Conservation (phyloP, 2,888 invertebrate genomes). For the Graphium colonna region DNA sequence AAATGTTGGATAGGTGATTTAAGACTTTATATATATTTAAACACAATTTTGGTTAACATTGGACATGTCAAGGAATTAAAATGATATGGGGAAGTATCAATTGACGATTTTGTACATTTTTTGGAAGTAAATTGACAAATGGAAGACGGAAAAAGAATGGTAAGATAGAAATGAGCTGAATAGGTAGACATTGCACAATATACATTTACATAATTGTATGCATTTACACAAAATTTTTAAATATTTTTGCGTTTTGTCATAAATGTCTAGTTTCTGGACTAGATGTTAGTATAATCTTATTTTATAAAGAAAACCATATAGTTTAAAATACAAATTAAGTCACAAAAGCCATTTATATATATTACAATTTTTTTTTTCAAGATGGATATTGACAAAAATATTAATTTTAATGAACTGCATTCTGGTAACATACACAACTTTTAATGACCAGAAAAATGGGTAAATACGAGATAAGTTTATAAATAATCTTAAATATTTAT, state of each 20-base stretch:
- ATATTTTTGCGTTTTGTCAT: not conserved
- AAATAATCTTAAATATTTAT: not conserved
- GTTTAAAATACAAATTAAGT: too few species aligned
- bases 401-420: not conserved
- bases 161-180: not conserved
- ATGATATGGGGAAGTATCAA: slow-evolving; percentile 56
- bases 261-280: too few species aligned
- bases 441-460: not conserved
- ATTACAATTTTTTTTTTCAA: too few species aligned
- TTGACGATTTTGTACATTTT: slow-evolving; percentile 72
- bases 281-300: slow-evolving; percentile 13
- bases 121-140: slow-evolving; percentile 76
- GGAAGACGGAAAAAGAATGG: slow-evolving; percentile 69
- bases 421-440: not conserved
- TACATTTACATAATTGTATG: slow-evolving; percentile 4
- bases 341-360: slow-evolving; percentile 8
- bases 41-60: slow-evolving; percentile 15
- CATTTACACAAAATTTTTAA: not conserved
- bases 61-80: slow-evolving; percentile 23
- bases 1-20: not conserved
- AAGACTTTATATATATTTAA: too few species aligned
- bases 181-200: not conserved
- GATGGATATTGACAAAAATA: not conserved
- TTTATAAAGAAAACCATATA: too few species aligned
- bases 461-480: not conserved